A percentile compares a stretch with the other conserved stretches of the same genome.
phyloP scores from a whole-genome alignment of 2,888 invertebrate species.

The Helicoverpa assulta region DNA sequence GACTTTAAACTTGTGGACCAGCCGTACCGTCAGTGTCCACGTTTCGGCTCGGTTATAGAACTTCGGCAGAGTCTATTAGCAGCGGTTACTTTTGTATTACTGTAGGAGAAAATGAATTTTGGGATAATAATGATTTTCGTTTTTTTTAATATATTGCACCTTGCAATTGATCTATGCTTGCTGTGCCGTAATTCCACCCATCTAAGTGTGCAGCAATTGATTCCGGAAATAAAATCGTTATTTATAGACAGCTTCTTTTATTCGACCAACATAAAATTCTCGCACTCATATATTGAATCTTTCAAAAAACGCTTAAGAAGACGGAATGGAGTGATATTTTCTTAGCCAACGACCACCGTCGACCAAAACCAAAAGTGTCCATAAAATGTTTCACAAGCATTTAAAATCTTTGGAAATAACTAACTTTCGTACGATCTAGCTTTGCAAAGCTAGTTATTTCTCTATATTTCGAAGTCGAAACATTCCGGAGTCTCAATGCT shows the following conservation, averaged over 20 bases:
- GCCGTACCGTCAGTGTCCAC: no score
- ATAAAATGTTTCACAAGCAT: slow-evolving; percentile 16
- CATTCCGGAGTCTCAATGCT: slow-evolving; percentile 37
- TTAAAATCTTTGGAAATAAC: slow-evolving; percentile 25
- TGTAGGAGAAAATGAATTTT: background rate
- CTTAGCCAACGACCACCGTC: background rate
- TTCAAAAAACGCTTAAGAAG: background rate
- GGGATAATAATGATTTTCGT: no score
- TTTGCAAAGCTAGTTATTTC: slow-evolving; percentile 18
- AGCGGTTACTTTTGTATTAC: background rate
- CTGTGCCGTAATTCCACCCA: no score
- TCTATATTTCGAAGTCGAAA: slow-evolving; percentile 29
- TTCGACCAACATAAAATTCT: background rate
- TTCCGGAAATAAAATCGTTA: background rate
- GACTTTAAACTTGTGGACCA: no score
- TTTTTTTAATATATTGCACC: no score
- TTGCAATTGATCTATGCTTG: no score
- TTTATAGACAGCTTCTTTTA: background rate
- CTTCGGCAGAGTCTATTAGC: background rate
- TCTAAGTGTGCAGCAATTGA: background rate
- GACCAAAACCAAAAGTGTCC: background rate
- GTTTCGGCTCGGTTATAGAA: no score
- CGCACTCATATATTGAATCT: background rate
- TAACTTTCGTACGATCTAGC: slow-evolving; percentile 15
- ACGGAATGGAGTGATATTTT: slow-evolving; percentile 11